Conservation (phyloP, 2,888 invertebrate species). For the Cerastis rubricosa region DNA sequence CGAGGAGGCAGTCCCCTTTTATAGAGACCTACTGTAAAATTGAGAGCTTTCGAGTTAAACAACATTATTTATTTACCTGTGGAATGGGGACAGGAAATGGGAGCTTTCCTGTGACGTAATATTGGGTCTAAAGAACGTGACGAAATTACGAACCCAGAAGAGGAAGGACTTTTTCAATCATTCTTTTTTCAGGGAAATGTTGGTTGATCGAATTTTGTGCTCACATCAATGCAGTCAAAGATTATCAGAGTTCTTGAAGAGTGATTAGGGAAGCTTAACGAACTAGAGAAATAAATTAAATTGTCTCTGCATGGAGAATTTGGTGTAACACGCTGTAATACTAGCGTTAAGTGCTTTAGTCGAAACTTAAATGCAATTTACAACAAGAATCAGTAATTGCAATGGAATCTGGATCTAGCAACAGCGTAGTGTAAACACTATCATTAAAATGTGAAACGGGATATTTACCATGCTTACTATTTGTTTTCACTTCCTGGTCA, state of each 20-base stretch:
- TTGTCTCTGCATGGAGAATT: constrained; percentile 10
- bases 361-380: constrained; percentile 19
- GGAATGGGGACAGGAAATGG: constrained; percentile 39
- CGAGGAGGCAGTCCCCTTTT: constrained; percentile 17
- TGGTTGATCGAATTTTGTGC: constrained; percentile 6
- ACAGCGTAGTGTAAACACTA: background rate
- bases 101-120: constrained; percentile 30
- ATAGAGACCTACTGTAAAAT: constrained; percentile 23
- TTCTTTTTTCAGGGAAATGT: background rate
- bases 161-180: constrained; percentile 3
- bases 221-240: constrained; percentile 15
- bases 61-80: constrained; percentile 22
- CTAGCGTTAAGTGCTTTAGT: constrained; percentile 12
- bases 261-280: constrained; percentile 38
- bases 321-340: constrained; percentile 7
- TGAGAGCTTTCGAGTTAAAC: constrained; percentile 18
- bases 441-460: too few species aligned
- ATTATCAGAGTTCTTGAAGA: constrained; percentile 31
- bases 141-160: constrained; percentile 29
- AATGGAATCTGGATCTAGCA: background rate
- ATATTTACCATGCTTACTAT: too few species aligned
- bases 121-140: constrained; percentile 26
- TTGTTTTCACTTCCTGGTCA: too few species aligned
- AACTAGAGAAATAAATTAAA: constrained; percentile 41
- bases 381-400: background rate